Evolutionary conservation across 2,888 invertebrate genomes (phyloP).

Genomic region (Argynnis bischoffii): DNA sequence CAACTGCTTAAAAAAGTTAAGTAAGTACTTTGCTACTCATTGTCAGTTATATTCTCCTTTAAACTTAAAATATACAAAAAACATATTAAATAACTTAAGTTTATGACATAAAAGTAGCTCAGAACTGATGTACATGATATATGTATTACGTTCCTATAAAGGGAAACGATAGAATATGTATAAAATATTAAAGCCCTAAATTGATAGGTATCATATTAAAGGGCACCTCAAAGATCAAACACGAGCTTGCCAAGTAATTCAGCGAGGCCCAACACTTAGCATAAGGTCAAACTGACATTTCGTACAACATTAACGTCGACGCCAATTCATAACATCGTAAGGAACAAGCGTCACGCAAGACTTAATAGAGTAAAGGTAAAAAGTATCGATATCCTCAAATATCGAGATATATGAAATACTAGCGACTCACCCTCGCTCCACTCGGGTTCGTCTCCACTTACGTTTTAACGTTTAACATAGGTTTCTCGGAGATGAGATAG

Average conservation of each 20-base stretch:
- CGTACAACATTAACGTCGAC: slow-evolving; percentile 67
- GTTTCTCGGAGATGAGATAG: no score
- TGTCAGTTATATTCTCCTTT: no score
- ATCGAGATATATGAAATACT: no score
- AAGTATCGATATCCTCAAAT: slow-evolving; percentile 33
- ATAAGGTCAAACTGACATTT: slow-evolving; percentile 82
- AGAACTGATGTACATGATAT: background rate
- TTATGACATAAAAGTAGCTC: no score
- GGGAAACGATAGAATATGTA: slow-evolving; percentile 11
- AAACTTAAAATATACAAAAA: no score
- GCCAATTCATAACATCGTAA: slow-evolving; percentile 59
- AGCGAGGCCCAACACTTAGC: slow-evolving; percentile 65
- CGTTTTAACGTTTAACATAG: no score
- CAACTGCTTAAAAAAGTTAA: no score
- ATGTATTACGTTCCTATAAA: background rate
- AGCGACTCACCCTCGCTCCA: no score
- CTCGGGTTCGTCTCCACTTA: no score
- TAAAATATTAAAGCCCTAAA: slow-evolving; percentile 51
- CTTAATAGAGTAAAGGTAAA: slow-evolving; percentile 50
- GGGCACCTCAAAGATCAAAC: slow-evolving; percentile 75
- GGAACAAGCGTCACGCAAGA: slow-evolving; percentile 63
- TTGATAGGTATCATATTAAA: slow-evolving; percentile 71
- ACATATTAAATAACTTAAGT: no score
- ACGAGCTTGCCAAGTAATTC: slow-evolving; percentile 64
- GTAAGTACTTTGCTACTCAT: no score